Base-by-base conservation (phyloP, 2,888 invertebrate species). In the Polydrusus cervinus region DNA sequence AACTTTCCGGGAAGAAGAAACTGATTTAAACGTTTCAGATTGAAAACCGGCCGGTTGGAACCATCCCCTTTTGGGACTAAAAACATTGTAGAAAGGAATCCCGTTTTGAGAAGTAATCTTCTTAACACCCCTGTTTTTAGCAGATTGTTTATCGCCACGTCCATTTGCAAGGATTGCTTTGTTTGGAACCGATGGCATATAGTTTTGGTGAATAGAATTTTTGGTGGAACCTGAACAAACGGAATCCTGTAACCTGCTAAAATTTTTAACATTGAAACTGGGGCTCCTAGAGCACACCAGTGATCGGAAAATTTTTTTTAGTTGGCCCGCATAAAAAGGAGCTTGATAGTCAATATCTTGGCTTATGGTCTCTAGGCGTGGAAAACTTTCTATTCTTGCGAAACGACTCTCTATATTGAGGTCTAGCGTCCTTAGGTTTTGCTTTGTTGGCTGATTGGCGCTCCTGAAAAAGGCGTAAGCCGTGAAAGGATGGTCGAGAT, bases 1-100 rank as follows among this genome's bases (percentile, higher is more conserved):
- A 80, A 79, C 43, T 79, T 79, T 30, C 53, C 69, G 10, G 76
- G 75, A 11, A 20, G 9, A 16, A 78, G 68, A 69, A 18, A 79
- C 13, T 68, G 20, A 61, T 78, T 79, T 47, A 79, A 38, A 8
- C 61, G 11, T 40, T 70, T 70, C 16, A 79, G 64, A 61, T 79
- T 79, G 62, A 45, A 40, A 40, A 40, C 40, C 40, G 40, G 40
- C 40, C 40, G 40, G 40, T 40, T 40, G 40, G 40, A 40, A 40
- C 40, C 40, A 40, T 40, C 40, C 40, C 40, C 40, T 40, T 40
- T 40, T 40, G 40, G 40, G 11, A 77, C 53, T 34, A 57, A 13
- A 71, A 78, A 78, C 75, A 76, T 79, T 45, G 66, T 60, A 18
- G 66, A 66, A 49, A 66, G 18, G 20, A 60, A 66, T 13, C 66